A percentile compares a stretch with the other conserved stretches of the same genome.
Evolutionary conservation across 2,113 vertebrate genomes (phyloP).

Genomic region (Panurus biarmicus): DNA sequence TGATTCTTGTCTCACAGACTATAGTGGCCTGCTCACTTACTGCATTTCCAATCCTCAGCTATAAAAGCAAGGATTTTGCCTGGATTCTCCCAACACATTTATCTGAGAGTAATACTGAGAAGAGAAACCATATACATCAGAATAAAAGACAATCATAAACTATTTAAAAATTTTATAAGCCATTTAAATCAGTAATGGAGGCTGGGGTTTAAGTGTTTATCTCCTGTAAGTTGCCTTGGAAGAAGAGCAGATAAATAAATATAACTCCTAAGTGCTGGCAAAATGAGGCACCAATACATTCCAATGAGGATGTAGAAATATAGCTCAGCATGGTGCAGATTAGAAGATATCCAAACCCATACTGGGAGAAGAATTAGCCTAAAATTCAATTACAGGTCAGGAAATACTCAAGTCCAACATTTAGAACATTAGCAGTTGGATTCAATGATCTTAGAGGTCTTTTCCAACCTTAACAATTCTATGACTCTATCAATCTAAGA

Average conservation of each 20-base stretch:
- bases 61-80: background rate
- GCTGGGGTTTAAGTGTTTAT: background rate
- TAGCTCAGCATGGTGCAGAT: background rate
- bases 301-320: background rate
- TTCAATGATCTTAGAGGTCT: background rate
- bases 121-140: background rate
- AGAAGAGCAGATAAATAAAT: background rate
- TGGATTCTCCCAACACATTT: background rate
- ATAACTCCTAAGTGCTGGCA: background rate
- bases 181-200: background rate
- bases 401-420: background rate
- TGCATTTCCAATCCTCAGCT: background rate
- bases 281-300: background rate
- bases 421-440: background rate
- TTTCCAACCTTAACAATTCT: background rate
- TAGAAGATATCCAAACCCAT: background rate
- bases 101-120: background rate
- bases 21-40: background rate
- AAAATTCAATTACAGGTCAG: background rate
- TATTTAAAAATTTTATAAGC: background rate
- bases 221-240: background rate
- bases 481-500: background rate
- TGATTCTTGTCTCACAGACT: background rate
- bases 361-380: background rate
- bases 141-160: background rate